Percentiles rank a stretch among this genome's conserved stretches.
Evolutionary conservation across 2,113 vertebrate species (phyloP).

Genomic region (Melanerpes aurifrons): DNA sequence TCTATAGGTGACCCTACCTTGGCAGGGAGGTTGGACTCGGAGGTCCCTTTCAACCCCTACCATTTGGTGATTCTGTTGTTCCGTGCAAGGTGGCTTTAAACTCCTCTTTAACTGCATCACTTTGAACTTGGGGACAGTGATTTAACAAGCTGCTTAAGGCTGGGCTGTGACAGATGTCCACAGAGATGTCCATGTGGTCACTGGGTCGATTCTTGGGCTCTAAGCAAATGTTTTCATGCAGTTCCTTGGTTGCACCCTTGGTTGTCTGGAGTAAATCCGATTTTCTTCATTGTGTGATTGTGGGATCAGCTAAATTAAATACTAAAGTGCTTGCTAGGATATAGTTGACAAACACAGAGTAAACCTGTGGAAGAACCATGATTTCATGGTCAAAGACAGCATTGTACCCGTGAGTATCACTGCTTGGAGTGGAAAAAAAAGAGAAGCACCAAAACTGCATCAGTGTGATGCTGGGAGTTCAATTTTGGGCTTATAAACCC

Average conservation of each 20-base stretch:
- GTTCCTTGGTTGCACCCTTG: not conserved
- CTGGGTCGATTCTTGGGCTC: not conserved
- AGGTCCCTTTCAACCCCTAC: too few species aligned
- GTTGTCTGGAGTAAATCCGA: accelerated
- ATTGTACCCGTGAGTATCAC: accelerated
- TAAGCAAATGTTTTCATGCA: not conserved
- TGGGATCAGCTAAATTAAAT: not conserved
- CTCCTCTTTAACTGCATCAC: not conserved
- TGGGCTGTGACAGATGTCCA: not conserved
- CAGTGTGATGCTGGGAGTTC: accelerated
- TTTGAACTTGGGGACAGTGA: not conserved
- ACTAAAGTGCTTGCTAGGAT: not conserved
- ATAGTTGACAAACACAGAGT: not conserved
- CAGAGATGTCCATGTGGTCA: not conserved
- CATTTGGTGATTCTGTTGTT: too few species aligned
- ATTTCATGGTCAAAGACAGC: not conserved
- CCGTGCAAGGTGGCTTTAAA: not conserved
- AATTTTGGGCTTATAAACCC: not conserved
- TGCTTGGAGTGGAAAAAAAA: not conserved
- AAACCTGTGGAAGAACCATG: not conserved
- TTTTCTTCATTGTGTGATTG: not conserved
- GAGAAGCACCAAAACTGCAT: not conserved
- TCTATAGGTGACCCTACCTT: too few species aligned
- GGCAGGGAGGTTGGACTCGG: too few species aligned
- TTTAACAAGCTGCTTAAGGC: not conserved